Conservation (phyloP, 2,888 invertebrate species). For the Acleris literana region DNA sequence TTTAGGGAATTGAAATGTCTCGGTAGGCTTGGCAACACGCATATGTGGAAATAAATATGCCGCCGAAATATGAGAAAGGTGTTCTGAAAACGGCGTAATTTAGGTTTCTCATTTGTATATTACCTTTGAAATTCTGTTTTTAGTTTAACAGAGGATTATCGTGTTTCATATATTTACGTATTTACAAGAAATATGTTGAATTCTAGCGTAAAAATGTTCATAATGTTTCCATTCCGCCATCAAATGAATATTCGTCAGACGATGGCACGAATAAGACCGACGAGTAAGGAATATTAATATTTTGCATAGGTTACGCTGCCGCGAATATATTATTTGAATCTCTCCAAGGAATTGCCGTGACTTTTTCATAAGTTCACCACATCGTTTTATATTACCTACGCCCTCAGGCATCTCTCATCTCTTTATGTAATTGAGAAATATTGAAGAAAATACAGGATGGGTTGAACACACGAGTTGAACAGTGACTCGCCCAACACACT, state of each 20-base stretch:
- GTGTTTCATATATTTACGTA: neutral
- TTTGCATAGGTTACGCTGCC: neutral
- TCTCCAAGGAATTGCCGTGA: neutral
- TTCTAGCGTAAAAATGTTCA: neutral
- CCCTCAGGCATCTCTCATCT: too few relatives aligned
- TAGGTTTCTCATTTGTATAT: neutral
- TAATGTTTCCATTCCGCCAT: neutral
- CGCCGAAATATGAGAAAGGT: slow-evolving; percentile 1
- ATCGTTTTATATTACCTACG: too few relatives aligned
- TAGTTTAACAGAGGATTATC: too few relatives aligned
- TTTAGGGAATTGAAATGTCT: slow-evolving; percentile 33
- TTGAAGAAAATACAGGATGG: too few relatives aligned
- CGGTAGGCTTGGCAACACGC: slow-evolving; percentile 3
- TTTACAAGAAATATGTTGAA: neutral
- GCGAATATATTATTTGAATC: neutral
- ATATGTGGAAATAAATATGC: slow-evolving; percentile 23
- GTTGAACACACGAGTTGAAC: too few relatives aligned
- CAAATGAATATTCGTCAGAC: slow-evolving; percentile 12
- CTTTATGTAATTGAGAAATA: too few relatives aligned
- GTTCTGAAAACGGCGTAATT: neutral
- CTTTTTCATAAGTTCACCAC: too few relatives aligned
- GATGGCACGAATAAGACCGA: slow-evolving; percentile 2
- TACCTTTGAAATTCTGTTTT: neutral
- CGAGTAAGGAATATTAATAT: slow-evolving; percentile 24
- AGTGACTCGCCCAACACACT: too few relatives aligned